A percentile compares a stretch with the other conserved stretches of the same genome.
These are phyloP conservation scores for Sarotherodon lohbergeri DNA, from an alignment of 2,113 vertebrate genomes.

Conservation along the genomic window DNA sequence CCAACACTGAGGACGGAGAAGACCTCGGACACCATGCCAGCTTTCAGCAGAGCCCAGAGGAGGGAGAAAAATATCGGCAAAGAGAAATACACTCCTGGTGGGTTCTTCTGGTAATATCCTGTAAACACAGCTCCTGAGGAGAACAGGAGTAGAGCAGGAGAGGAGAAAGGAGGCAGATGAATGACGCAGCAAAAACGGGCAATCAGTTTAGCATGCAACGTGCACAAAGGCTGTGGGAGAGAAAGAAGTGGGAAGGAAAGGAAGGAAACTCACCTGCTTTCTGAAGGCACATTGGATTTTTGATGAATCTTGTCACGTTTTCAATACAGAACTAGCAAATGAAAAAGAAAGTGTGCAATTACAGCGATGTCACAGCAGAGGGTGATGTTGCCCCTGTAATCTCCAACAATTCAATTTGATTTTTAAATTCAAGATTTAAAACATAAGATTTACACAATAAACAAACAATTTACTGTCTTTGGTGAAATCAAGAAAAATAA, in stretches of 20 bases:
- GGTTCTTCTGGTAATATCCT: slow-evolving; percentile 78
- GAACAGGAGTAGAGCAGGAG: neutral
- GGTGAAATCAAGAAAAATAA: neutral
- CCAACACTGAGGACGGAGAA: slow-evolving; percentile 75
- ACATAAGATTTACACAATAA: neutral
- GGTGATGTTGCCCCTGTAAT: neutral
- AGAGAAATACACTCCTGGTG: slow-evolving; percentile 75
- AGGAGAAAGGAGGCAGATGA: neutral
- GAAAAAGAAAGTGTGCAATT: neutral
- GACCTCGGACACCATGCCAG: slow-evolving; percentile 73
- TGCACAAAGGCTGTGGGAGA: neutral
- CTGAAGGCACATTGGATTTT: slow-evolving; percentile 72
- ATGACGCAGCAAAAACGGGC: neutral
- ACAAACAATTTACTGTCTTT: neutral
- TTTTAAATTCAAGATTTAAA: neutral
- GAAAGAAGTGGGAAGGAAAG: neutral
- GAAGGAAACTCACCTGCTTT: slow-evolving; percentile 78
- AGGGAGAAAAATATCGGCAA: slow-evolving; percentile 73
- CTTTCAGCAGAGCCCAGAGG: slow-evolving; percentile 75
- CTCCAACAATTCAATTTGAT: neutral
- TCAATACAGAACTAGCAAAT: slow-evolving; percentile 74
- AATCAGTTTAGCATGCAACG: neutral
- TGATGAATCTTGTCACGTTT: slow-evolving; percentile 75
- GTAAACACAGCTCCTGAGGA: slow-evolving; percentile 79
- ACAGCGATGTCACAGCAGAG: neutral